A percentile compares a stretch with the other conserved stretches of the same genome.
Evolutionary conservation across 2,113 vertebrate species (phyloP).

Genomic region (Oostethus manadensis): DNA sequence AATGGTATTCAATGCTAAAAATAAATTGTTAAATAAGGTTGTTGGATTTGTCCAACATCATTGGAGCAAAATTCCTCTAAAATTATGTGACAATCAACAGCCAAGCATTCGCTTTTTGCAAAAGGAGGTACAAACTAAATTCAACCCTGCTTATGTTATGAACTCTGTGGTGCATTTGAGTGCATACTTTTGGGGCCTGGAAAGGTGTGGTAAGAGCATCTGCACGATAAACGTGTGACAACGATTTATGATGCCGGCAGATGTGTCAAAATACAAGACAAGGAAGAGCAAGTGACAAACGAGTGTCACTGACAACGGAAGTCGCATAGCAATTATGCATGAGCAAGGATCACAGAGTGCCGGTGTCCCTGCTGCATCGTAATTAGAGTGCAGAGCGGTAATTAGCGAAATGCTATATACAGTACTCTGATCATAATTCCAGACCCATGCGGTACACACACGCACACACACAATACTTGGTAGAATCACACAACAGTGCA

Average conservation of each 20-base stretch:
- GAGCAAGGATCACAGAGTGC: slow-evolving; percentile 39
- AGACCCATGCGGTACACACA: slow-evolving; percentile 2
- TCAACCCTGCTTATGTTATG: too few species aligned
- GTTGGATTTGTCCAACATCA: too few species aligned
- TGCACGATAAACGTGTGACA: too few species aligned
- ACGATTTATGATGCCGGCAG: too few species aligned
- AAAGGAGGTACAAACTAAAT: too few species aligned
- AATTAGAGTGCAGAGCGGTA: slow-evolving; percentile 57
- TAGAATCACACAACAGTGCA: slow-evolving; percentile 46
- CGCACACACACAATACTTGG: slow-evolving; percentile 22
- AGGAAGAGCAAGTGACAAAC: slow-evolving; percentile 10
- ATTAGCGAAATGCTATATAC: slow-evolving; percentile 64
- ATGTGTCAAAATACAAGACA: not conserved
- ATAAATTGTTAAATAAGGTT: too few species aligned
- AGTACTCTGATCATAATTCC: slow-evolving; percentile 49
- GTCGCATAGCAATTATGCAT: slow-evolving; percentile 30
- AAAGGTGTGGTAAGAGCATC: too few species aligned
- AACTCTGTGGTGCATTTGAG: too few species aligned
- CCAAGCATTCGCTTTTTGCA: too few species aligned
- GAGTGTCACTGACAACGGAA: slow-evolving; percentile 42
- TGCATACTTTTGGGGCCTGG: too few species aligned
- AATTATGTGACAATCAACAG: too few species aligned
- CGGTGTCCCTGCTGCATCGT: slow-evolving; percentile 48
- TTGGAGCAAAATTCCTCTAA: too few species aligned
- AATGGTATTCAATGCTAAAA: not conserved